Evolutionary conservation across 2,888 invertebrate genomes (phyloP), one percentile per base, ranked within the genome.

Genomic region (Rhingia rostrata): DNA sequence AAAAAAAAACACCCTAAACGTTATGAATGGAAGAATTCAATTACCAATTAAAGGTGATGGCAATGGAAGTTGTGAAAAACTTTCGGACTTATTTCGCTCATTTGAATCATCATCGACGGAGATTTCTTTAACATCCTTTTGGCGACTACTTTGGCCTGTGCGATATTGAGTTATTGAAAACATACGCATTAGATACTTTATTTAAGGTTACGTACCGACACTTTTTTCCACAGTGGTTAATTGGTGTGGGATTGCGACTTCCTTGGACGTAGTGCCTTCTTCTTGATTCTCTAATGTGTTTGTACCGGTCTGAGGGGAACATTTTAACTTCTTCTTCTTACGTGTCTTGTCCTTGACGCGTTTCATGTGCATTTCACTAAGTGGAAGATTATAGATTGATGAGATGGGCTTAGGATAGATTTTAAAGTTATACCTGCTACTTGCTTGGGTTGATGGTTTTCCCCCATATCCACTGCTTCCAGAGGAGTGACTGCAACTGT

Each of bases 391-490:
- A 10, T 0, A 45, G 39, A 12, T 51, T 33, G 6, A 4, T 12
- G n/a, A 12, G 4, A 41, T 12, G n/a, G n/a, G 5, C 12, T 32
- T 4, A 37, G 9, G 14, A 6, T 22, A 3, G 47, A 45, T 6
- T 33, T 22, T 30, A 43, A 9, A 33, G 43, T 33, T 30, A 32
- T 69, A 70, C 56, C 83, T 91, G 89, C 93, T 93, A 91, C 93
- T 93, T 58, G 92, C 93, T 86, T 93, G 92, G 2, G 93, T 93
- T 0, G 94, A 94, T 0, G 93, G 93, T 85, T 94, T 94, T 0
- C 95, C 95, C 51, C 95, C 94, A 93, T 96, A 96, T 2, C 96
- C 96, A 90, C 96, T 96, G 91, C 96, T 96, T 51, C 95, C 94
- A 49, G 96, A 96, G 0, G 95, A 95, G 88, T 95, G 94, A 88